Evolutionary conservation across 2,797 vertebrate species (phyloP).

Genomic region (Rhinichthys osculus): DNA sequence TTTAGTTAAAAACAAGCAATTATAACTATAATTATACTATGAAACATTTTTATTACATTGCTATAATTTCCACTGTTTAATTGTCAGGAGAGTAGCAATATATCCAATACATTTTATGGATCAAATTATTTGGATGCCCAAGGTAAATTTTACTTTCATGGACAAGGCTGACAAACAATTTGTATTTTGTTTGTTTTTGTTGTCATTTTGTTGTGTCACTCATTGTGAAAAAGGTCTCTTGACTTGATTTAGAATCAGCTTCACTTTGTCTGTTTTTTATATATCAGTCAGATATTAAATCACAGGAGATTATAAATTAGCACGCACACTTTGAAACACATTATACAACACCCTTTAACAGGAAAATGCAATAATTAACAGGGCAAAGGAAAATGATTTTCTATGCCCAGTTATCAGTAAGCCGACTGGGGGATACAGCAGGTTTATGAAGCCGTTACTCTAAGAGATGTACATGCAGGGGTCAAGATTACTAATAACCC

Average conservation of each 20-base stretch:
- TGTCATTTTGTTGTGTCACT: not conserved
- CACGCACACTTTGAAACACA: not conserved
- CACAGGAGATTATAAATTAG: conserved; percentile 21
- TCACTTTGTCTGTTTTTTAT: not conserved
- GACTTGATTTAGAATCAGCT: not conserved
- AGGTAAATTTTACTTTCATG: not conserved
- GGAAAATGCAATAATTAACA: conserved; percentile 42
- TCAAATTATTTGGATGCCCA: not conserved
- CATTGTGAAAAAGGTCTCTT: not conserved
- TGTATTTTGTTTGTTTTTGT: not conserved
- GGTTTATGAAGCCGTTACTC: not conserved
- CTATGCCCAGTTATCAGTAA: not conserved
- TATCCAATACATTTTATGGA: not conserved
- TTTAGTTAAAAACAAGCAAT: not conserved
- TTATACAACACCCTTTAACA: conserved; percentile 15
- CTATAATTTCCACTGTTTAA: not conserved
- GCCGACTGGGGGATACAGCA: not conserved
- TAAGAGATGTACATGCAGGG: conserved; percentile 12
- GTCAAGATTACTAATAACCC: conserved; percentile 38
- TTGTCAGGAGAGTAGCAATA: not conserved
- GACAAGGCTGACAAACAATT: not conserved
- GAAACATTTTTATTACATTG: not conserved
- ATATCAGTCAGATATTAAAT: conserved; percentile 29
- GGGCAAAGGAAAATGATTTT: not conserved
- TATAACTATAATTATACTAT: not conserved